Evolutionary conservation across 2,113 vertebrate genomes (phyloP).

Genomic region (Limanda limanda): DNA sequence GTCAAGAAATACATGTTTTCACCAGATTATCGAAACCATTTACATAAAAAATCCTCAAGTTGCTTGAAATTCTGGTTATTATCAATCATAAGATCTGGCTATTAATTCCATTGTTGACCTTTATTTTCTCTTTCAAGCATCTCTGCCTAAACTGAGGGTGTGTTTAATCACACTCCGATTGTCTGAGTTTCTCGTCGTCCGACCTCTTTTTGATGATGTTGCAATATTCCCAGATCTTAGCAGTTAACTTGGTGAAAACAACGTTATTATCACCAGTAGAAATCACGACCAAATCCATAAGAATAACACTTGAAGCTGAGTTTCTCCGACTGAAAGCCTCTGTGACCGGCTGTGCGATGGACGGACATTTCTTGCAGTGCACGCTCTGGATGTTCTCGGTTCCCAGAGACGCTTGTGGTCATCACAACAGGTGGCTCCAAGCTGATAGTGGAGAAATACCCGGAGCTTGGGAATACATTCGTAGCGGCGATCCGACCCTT

Average conservation of each 20-base stretch:
- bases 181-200: neutral
- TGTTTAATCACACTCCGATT: neutral
- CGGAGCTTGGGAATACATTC: constrained; percentile 53
- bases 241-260: no score
- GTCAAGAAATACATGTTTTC: neutral
- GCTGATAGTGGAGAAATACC: constrained; percentile 61
- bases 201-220: no score
- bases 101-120: neutral
- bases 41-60: no score
- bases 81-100: no score
- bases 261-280: neutral
- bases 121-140: no score
- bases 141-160: neutral
- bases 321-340: neutral
- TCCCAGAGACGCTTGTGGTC: constrained; percentile 38
- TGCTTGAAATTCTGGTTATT: no score
- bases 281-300: neutral
- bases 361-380: constrained; percentile 50
- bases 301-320: no score
- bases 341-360: neutral
- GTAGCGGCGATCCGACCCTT: constrained; percentile 58
- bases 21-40: neutral
- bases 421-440: constrained; percentile 69
- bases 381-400: constrained; percentile 16
- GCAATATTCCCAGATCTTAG: no score